Evolutionary conservation across 2,888 invertebrate species (phyloP).

Genomic region (Drosophila testacea): DNA sequence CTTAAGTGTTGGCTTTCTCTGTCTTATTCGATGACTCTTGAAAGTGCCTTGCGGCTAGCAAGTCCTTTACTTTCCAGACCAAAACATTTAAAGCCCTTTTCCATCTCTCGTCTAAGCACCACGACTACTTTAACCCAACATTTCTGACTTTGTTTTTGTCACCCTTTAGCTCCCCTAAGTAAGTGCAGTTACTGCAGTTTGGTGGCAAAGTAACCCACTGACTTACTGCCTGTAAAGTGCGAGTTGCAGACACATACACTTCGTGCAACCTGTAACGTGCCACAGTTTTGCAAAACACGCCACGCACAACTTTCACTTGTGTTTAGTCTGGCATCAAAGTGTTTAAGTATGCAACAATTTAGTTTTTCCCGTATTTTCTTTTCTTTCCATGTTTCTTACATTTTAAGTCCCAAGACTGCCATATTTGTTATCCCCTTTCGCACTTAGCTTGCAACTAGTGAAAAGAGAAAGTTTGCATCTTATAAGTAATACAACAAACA

Average conservation of each 20-base stretch:
- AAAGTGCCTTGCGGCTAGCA: constrained; percentile 32
- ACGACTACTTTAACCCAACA: constrained; percentile 10
- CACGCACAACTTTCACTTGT: constrained; percentile 72
- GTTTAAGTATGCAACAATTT: constrained; percentile 66
- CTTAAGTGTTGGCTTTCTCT: constrained; percentile 37
- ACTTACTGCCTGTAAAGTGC: constrained; percentile 9
- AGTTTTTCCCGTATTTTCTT: constrained; percentile 5
- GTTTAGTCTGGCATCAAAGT: constrained; percentile 51
- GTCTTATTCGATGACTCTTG: constrained; percentile 32
- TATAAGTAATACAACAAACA: constrained; percentile 29
- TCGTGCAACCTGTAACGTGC: constrained; percentile 20
- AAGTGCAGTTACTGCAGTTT: constrained; percentile 4
- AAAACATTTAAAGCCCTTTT: constrained; percentile 32
- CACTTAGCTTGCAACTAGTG: constrained; percentile 22
- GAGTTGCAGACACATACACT: constrained; percentile 8
- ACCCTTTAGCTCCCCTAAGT: constrained; percentile 7
- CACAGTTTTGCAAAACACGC: constrained; percentile 47
- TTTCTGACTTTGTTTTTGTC: constrained; percentile 37
- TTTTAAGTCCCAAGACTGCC: constrained; percentile 22
- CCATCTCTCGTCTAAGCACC: too few species aligned
- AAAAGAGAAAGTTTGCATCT: neutral
- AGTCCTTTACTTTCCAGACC: constrained; percentile 42
- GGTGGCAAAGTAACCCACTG: constrained; percentile 21
- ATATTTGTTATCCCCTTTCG: constrained; percentile 22
- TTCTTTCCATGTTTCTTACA: constrained; percentile 19